phyloP scores from a whole-genome alignment of 2,113 vertebrate genomes.

The Meriones unguiculatus region DNA sequence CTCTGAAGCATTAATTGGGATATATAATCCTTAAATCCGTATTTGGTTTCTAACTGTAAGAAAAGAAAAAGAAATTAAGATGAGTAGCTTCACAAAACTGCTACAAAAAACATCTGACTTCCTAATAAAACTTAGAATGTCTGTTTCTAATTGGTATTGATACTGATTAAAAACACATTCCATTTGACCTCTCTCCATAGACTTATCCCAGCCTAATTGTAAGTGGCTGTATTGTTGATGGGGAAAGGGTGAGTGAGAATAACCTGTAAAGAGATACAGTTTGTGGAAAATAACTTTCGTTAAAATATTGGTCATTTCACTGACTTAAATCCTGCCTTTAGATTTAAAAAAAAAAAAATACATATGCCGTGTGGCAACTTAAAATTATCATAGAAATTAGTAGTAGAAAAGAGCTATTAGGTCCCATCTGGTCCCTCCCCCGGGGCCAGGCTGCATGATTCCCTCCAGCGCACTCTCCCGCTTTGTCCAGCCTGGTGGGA shows the following conservation, averaged over 20 bases:
- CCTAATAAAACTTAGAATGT: conserved; percentile 35
- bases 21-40: background rate
- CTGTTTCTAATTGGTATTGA: conserved; percentile 51
- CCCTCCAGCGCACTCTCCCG: background rate
- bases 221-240: background rate
- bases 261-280: conserved; percentile 60
- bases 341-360: conserved; percentile 51
- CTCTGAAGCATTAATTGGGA: conserved; percentile 7
- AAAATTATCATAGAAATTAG: conserved; percentile 84
- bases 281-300: conserved; percentile 74
- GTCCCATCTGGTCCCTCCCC: conserved; percentile 78
- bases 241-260: background rate
- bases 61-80: conserved; percentile 51
- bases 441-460: conserved; percentile 27
- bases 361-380: conserved; percentile 80
- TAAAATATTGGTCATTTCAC: conserved; percentile 72
- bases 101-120: conserved; percentile 6
- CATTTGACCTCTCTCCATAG: conserved; percentile 15
- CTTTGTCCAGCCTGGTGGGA: conserved; percentile 63
- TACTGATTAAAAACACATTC: conserved; percentile 24
- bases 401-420: conserved; percentile 77
- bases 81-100: conserved; percentile 18
- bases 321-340: conserved; percentile 73
- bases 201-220: background rate
- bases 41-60: conserved; percentile 38